Base-by-base conservation (phyloP, 2,113 vertebrate genomes). In the Naja naja region DNA sequence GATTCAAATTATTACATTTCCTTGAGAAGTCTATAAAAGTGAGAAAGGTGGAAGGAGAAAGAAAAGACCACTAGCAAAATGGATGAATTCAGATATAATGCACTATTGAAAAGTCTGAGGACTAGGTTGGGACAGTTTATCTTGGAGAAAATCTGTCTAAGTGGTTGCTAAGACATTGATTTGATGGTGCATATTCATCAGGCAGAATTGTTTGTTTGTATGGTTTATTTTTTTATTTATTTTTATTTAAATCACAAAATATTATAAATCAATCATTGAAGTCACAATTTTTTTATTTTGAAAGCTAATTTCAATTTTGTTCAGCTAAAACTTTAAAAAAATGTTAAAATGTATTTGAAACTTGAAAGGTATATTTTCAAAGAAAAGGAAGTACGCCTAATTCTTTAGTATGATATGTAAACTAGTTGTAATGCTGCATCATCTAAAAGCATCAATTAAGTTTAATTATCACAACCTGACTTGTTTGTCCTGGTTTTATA, bases 401-500 rank as follows among this genome's bases (percentile, higher is more conserved):
- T 91, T 95, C 90, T 95, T 94, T 58, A 91, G 69, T 87, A 94
- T 95, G 94, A 93, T 93, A 90, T 89, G 92, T 88, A 69, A 86
- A 90, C 87, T 95, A 95, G 93, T 94, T 96, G 95, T 96, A 95
- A 95, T 94, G 95, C 94, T 96, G 95, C 94, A 97, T 95, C 94
- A 95, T 94, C 93, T 85, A 93, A 95, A 94, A 94, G 94, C 88
- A 49, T 95, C 96, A 97, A 96, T 96, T 96, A 95, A 94, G 92
- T 95, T 58, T 93, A 94, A 93, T 95, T 96, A 95, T 93, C 96
- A 96, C 93, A 60, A 60, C 25, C 25, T 60, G 97, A 94, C 93
- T 95, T 95, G 90, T 94, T 94, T 96, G 96, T 91, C 25, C 94
- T 95, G 94, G 94, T 93, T 93, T 94, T 49, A 1, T 58, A 94